Evolutionary conservation across 2,113 vertebrate genomes (phyloP).

Genomic region (Lamprologus speciosus): DNA sequence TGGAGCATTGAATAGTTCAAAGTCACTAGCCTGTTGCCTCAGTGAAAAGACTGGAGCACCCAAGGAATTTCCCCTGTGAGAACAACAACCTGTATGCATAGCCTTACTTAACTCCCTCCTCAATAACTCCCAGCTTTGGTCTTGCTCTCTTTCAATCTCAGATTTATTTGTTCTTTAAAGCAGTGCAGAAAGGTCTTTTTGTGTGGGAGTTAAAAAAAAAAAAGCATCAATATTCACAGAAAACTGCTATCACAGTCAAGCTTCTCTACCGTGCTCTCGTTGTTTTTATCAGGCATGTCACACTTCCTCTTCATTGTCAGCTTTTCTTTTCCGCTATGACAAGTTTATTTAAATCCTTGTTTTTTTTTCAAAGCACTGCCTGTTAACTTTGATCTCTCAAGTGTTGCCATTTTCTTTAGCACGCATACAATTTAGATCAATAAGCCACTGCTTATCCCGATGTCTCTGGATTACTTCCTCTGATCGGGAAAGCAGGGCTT

Average conservation of each 20-base stretch:
- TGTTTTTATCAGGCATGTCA: neutral
- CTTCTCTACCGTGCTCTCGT: neutral
- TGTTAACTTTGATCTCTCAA: neutral
- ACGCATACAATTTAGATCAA: neutral
- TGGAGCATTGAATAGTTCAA: slow-evolving; percentile 49
- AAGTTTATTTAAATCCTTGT: neutral
- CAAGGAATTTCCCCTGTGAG: slow-evolving; percentile 61
- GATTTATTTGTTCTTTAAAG: slow-evolving; percentile 54
- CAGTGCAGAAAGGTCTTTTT: neutral
- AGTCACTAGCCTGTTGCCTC: slow-evolving; percentile 65
- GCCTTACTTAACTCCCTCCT: slow-evolving; percentile 14
- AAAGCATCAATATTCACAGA: slow-evolving; percentile 7
- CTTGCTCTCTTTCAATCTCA: slow-evolving; percentile 26
- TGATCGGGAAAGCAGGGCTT: neutral
- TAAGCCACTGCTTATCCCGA: neutral
- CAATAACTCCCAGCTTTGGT: neutral
- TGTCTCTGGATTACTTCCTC: neutral
- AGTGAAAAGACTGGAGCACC: slow-evolving; percentile 64
- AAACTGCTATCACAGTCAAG: neutral
- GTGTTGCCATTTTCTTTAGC: neutral
- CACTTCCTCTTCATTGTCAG: neutral
- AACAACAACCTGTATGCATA: slow-evolving; percentile 62
- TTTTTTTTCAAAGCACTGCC: neutral
- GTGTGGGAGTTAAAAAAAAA: neutral
- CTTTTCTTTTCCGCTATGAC: neutral